phyloP scores from a whole-genome alignment of 2,888 invertebrate genomes.

The Napeogenes inachia region DNA sequence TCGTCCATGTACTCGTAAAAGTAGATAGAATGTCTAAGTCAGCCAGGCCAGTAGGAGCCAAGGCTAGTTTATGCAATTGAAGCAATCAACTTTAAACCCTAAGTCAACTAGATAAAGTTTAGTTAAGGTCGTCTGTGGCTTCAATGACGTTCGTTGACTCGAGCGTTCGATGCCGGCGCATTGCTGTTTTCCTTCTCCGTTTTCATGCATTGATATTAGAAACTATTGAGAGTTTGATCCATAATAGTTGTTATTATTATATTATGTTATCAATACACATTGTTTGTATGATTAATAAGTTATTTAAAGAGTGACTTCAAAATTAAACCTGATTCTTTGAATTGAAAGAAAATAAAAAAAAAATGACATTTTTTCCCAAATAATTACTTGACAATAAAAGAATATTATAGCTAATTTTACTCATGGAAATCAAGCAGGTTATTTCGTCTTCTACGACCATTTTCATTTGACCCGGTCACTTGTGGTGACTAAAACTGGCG shows the following conservation, averaged over 20 bases:
- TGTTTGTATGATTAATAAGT: background rate
- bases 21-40: conserved; percentile 79
- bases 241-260: conserved; percentile 33
- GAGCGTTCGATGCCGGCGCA: conserved; percentile 73
- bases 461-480: conserved; percentile 28
- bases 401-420: too few species aligned
- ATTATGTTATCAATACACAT: conserved; percentile 4
- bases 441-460: conserved; percentile 50
- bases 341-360: background rate
- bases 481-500: background rate
- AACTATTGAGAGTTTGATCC: conserved; percentile 59
- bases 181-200: conserved; percentile 76
- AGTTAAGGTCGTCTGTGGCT: conserved; percentile 39
- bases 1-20: conserved; percentile 74
- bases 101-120: conserved; percentile 36
- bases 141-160: conserved; percentile 78
- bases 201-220: conserved; percentile 76
- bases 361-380: background rate
- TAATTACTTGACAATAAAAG: too few species aligned
- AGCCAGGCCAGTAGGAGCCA: conserved; percentile 77
- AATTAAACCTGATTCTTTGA: background rate
- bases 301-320: background rate
- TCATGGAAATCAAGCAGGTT: conserved; percentile 15
- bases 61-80: conserved; percentile 64
- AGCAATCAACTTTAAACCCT: conserved; percentile 46